Percentiles rank a stretch among this genome's conserved stretches.
Conservation (phyloP, 2,113 vertebrate genomes). For the Elaphurus davidianus region DNA sequence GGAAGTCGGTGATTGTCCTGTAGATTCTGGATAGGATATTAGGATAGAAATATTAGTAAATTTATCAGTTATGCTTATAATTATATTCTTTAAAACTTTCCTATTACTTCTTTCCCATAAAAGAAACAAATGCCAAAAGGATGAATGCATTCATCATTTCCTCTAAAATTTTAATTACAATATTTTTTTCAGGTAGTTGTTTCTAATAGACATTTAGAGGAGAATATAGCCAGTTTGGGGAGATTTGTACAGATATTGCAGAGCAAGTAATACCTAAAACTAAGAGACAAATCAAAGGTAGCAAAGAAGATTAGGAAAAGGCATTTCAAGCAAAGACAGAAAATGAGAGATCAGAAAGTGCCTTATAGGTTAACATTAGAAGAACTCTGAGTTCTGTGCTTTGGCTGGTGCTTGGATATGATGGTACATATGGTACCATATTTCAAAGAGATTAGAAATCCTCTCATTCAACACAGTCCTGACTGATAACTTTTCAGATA, state of each 20-base stretch:
- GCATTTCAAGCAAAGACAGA: background rate
- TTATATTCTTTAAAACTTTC: background rate
- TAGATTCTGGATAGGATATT: background rate
- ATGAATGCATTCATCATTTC: background rate
- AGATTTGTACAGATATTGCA: background rate
- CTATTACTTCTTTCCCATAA: background rate
- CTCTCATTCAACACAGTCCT: background rate
- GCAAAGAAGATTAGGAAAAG: background rate
- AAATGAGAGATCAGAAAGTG: background rate
- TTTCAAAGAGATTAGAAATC: background rate
- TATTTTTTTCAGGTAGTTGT: background rate
- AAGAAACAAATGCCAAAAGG: background rate
- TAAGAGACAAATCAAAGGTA: background rate
- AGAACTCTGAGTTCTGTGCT: background rate
- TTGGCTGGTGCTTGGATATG: background rate
- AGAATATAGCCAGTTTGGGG: background rate
- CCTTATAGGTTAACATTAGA: background rate
- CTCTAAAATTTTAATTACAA: background rate
- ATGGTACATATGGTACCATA: background rate
- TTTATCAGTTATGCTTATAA: background rate
- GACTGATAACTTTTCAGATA: background rate
- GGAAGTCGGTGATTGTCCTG: background rate
- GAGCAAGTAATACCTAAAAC: background rate
- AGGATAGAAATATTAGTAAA: background rate
- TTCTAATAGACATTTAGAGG: background rate